These are phyloP conservation scores for Agraylea sexmaculata DNA, from an alignment of 1,140 invertebrate species.

Conservation along the genomic window DNA sequence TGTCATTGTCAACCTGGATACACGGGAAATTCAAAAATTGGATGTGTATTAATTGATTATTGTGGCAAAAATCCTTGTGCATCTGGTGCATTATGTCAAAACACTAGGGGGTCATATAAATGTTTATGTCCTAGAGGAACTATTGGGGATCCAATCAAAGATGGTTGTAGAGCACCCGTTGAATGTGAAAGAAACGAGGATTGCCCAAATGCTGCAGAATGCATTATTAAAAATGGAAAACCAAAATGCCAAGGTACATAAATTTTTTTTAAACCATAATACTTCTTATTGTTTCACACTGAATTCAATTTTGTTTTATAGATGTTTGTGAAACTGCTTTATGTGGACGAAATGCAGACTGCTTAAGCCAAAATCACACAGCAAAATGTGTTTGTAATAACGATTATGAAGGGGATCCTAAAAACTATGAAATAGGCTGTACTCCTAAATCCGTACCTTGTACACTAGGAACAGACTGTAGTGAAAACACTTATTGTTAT, in stretches of 20 bases:
- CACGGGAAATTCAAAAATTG: constrained; percentile 59
- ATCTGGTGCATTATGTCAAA: constrained; percentile 70
- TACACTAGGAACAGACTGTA: constrained; percentile 56
- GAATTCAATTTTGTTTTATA: constrained; percentile 25
- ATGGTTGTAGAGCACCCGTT: constrained; percentile 62
- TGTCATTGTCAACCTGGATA: constrained; percentile 80
- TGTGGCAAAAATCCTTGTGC: constrained; percentile 70
- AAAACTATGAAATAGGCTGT: constrained; percentile 58
- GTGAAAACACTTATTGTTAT: constrained; percentile 68
- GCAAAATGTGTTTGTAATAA: constrained; percentile 63
- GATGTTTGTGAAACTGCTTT: constrained; percentile 62
- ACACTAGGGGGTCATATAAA: constrained; percentile 66
- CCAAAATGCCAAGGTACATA: constrained; percentile 58
- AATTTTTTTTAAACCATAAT: constrained; percentile 12
- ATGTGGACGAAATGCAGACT: constrained; percentile 78
- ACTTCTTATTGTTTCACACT: constrained; percentile 7
- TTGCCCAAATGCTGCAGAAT: constrained; percentile 65
- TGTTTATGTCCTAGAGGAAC: constrained; percentile 65
- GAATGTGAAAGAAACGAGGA: constrained; percentile 67
- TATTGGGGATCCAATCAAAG: constrained; percentile 71
- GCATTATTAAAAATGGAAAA: constrained; percentile 51
- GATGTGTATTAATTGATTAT: constrained; percentile 66
- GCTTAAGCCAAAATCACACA: constrained; percentile 55
- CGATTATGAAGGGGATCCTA: constrained; percentile 66
- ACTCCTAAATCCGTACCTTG: constrained; percentile 62